A percentile compares a stretch with the other conserved stretches of the same genome.
phyloP scores from a whole-genome alignment of 1,140 invertebrate genomes.

The Drosophila melanica region DNA sequence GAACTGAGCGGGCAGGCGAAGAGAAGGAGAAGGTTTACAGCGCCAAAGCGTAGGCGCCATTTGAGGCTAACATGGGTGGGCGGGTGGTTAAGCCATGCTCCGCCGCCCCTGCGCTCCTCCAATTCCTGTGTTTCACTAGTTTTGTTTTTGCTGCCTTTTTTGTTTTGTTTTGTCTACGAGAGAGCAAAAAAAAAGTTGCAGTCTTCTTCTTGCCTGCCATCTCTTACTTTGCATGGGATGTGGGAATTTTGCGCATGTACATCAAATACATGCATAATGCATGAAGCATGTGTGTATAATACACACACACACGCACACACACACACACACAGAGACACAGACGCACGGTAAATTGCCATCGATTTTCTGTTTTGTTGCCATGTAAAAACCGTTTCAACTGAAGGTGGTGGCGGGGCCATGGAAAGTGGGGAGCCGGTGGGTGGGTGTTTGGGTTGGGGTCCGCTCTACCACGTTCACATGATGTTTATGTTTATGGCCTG shows the following conservation, averaged over 20 bases:
- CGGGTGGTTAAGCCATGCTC: conserved; percentile 24
- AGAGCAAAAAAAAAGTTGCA: conserved; percentile 35
- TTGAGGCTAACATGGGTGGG: conserved; percentile 11
- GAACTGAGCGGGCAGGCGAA: background rate
- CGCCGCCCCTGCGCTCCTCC: background rate
- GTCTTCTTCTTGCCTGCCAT: conserved; percentile 7
- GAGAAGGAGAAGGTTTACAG: background rate
- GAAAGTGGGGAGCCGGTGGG: background rate
- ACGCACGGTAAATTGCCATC: conserved; percentile 69
- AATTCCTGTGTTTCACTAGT: background rate
- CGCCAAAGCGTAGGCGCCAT: conserved; percentile 38
- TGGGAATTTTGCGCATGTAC: conserved; percentile 79
- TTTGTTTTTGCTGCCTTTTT: conserved; percentile 22
- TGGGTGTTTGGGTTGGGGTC: background rate
- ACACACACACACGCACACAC: too few species aligned
- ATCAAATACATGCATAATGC: conserved; percentile 74
- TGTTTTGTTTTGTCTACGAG: conserved; percentile 58
- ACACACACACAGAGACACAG: conserved; percentile 26
- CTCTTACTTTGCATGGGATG: conserved; percentile 31
- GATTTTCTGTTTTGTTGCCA: conserved; percentile 75
- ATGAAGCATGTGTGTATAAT: conserved; percentile 42
- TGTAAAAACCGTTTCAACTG: conserved; percentile 58
- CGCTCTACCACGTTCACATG: conserved; percentile 42
- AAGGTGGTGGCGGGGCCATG: background rate
- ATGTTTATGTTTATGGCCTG: conserved; percentile 74